Percentiles rank a stretch among this genome's conserved stretches.
These are phyloP conservation scores for Lepidurus couesii DNA, from an alignment of 1,140 invertebrate species.

Conservation along the genomic window DNA sequence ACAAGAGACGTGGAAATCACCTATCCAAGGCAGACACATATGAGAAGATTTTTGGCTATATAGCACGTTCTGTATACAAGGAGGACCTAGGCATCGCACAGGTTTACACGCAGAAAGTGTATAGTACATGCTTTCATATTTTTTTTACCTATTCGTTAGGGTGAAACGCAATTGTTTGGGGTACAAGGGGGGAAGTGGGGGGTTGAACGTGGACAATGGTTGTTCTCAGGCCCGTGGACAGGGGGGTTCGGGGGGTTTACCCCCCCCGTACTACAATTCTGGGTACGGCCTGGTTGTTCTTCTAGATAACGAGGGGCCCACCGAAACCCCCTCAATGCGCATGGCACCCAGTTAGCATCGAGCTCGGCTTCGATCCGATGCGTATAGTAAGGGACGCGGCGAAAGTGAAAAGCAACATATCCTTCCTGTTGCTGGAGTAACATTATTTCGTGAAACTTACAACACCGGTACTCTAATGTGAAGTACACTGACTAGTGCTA, in stretches of 20 bases:
- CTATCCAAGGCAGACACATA: constrained; percentile 32
- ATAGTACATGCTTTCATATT: too few species aligned
- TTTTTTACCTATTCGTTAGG: too few species aligned
- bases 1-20: too few species aligned
- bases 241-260: too few species aligned
- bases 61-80: constrained; percentile 40
- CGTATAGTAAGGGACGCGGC: background rate
- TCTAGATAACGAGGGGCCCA: background rate
- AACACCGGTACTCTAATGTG: background rate
- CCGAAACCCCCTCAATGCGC: background rate
- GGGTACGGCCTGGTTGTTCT: background rate
- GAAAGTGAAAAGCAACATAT: background rate
- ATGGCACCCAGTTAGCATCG: background rate
- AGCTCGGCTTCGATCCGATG: background rate
- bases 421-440: background rate
- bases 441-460: background rate
- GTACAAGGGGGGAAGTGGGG: too few species aligned
- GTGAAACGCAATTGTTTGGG: too few species aligned
- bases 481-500: background rate
- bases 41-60: constrained; percentile 42
- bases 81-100: constrained; percentile 33
- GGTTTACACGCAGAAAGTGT: background rate
- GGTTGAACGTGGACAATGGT: too few species aligned
- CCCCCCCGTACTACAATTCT: too few species aligned
- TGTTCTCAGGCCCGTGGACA: too few species aligned